phyloP scores from a whole-genome alignment of 2,113 vertebrate genomes.

The Plotosus lineatus region DNA sequence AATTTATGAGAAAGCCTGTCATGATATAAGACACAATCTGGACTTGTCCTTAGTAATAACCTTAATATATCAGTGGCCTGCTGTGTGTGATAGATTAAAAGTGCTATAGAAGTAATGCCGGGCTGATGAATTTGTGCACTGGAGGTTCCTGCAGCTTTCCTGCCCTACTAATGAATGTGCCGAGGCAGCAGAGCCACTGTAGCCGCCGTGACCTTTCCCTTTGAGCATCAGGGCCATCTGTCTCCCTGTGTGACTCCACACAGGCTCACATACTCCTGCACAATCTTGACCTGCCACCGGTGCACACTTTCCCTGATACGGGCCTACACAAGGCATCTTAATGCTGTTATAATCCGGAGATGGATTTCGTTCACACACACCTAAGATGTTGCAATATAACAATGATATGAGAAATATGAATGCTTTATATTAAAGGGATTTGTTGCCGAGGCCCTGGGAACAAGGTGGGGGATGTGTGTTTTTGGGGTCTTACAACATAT shows the following conservation, averaged over 20 bases:
- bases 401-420: slow-evolving; percentile 46
- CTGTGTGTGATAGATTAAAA: slow-evolving; percentile 74
- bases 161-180: slow-evolving; percentile 71
- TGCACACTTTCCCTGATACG: slow-evolving; percentile 24
- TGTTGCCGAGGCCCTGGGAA: slow-evolving; percentile 34
- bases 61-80: slow-evolving; percentile 75
- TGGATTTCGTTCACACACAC: slow-evolving; percentile 30
- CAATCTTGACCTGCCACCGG: slow-evolving; percentile 52
- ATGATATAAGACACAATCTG: slow-evolving; percentile 48
- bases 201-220: slow-evolving; percentile 65
- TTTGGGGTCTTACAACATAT: slow-evolving; percentile 43
- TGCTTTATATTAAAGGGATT: slow-evolving; percentile 52
- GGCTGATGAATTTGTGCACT: slow-evolving; percentile 73
- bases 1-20: slow-evolving; percentile 33
- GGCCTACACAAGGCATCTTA: slow-evolving; percentile 18
- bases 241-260: slow-evolving; percentile 66
- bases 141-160: slow-evolving; percentile 49
- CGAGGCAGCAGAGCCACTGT: slow-evolving; percentile 65
- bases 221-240: slow-evolving; percentile 70
- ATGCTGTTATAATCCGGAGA: slow-evolving; percentile 17
- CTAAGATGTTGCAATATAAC: slow-evolving; percentile 41
- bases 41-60: slow-evolving; percentile 70
- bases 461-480: neutral
- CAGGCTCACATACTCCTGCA: slow-evolving; percentile 52
- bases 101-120: slow-evolving; percentile 71